Evolutionary conservation across 2,888 invertebrate species (phyloP).

Genomic region (Lysandra bellargus): DNA sequence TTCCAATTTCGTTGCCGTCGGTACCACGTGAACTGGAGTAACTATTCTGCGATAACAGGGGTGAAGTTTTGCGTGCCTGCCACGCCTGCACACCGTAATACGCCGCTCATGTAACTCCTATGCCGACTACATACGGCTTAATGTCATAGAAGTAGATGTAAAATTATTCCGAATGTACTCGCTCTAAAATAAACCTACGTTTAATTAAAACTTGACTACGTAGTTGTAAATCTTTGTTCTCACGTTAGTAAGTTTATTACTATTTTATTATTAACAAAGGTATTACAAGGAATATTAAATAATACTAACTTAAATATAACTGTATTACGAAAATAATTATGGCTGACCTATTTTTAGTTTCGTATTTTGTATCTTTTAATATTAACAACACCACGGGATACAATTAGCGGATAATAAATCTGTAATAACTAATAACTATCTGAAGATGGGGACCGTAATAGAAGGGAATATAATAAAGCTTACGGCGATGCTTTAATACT

Average conservation of each 20-base stretch:
- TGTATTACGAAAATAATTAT: not conserved
- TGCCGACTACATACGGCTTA: not conserved
- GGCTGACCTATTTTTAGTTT: not conserved
- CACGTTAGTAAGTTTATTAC: not conserved
- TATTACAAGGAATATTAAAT: no score
- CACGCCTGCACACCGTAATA: not conserved
- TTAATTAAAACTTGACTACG: slow-evolving; percentile 15
- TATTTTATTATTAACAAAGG: not conserved
- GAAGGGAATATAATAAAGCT: slow-evolving; percentile 26
- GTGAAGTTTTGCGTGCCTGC: slow-evolving; percentile 29
- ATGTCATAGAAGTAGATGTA: not conserved
- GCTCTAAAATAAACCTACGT: slow-evolving; percentile 2
- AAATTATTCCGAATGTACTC: not conserved
- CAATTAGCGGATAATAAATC: not conserved
- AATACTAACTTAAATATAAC: not conserved
- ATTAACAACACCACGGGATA: not conserved
- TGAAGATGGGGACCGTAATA: slow-evolving; percentile 3
- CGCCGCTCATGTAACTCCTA: not conserved
- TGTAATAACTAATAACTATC: slow-evolving; percentile 15
- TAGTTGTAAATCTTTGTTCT: slow-evolving; percentile 4
- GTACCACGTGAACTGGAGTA: slow-evolving; percentile 20
- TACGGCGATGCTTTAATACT: slow-evolving; percentile 28
- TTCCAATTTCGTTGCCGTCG: not conserved
- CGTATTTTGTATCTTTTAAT: not conserved
- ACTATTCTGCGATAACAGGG: slow-evolving; percentile 26